Evolutionary conservation across 2,888 invertebrate species (phyloP).

Genomic region (Hipparchia sbordonii): DNA sequence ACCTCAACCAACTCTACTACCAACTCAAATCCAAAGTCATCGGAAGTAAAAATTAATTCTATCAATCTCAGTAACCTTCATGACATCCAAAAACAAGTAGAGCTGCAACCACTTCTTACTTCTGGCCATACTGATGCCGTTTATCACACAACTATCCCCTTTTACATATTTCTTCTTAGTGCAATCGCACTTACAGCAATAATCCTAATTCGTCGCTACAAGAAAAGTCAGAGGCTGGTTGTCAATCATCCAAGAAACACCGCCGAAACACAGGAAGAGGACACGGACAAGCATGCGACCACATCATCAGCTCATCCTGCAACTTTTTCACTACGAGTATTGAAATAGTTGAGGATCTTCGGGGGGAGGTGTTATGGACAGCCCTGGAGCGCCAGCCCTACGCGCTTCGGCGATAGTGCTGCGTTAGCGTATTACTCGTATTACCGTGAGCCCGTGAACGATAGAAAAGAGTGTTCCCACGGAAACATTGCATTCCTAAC

Average conservation of each 20-base stretch:
- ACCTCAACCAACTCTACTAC: background rate
- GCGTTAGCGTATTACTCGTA: no score
- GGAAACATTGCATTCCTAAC: no score
- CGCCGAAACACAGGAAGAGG: background rate
- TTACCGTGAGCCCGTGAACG: no score
- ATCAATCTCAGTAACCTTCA: background rate
- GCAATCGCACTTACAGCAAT: background rate
- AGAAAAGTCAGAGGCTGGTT: background rate
- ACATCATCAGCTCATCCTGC: no score
- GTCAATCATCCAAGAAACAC: background rate
- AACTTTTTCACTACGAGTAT: no score
- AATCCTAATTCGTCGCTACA: background rate
- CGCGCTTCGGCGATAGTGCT: no score
- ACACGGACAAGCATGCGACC: no score
- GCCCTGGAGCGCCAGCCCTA: no score
- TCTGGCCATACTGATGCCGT: background rate
- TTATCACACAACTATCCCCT: background rate
- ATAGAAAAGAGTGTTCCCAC: no score
- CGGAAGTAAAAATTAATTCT: background rate
- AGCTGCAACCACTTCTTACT: background rate
- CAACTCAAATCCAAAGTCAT: background rate
- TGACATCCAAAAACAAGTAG: background rate
- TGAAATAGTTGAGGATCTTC: no score
- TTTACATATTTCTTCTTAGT: background rate
- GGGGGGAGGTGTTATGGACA: no score